These are phyloP conservation scores for Orientallactaga bullata DNA, from an alignment of 2,113 vertebrate species.

Conservation along the genomic window DNA sequence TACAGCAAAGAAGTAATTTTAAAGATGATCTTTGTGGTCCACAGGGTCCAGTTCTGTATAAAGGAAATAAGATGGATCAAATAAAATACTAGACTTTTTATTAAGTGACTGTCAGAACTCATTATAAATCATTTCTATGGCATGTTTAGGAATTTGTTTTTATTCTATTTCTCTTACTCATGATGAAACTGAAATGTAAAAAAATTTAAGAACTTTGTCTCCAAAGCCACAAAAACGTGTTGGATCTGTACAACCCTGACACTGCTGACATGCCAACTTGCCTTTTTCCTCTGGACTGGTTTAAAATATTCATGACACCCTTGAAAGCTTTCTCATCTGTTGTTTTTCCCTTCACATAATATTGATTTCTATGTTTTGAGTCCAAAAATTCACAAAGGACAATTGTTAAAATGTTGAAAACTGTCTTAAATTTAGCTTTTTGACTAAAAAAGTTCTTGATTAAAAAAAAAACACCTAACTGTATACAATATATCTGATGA, in stretches of 20 bases:
- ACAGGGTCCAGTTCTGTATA: not conserved
- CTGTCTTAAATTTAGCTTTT: slow-evolving; percentile 58
- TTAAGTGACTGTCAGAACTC: slow-evolving; percentile 1
- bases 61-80: not conserved
- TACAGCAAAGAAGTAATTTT: not conserved
- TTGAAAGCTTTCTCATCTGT: slow-evolving; percentile 55
- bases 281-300: slow-evolving; percentile 38
- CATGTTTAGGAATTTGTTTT: slow-evolving; percentile 45
- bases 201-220: slow-evolving; percentile 52
- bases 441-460: not conserved
- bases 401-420: slow-evolving; percentile 48
- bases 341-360: not conserved
- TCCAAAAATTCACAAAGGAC: slow-evolving; percentile 54
- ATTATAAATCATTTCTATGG: slow-evolving; percentile 34
- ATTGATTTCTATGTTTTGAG: slow-evolving; percentile 66
- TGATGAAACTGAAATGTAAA: slow-evolving; percentile 52
- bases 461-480: not conserved
- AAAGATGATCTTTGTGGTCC: slow-evolving; percentile 34
- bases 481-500: not conserved
- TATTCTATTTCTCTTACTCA: slow-evolving; percentile 51
- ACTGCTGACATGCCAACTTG: not conserved
- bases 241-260: slow-evolving; percentile 43
- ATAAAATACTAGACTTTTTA: slow-evolving; percentile 18
- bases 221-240: not conserved
- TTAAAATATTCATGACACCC: slow-evolving; percentile 73